Conservation (phyloP, 2,797 vertebrate species). For the Oophaga sylvatica region DNA sequence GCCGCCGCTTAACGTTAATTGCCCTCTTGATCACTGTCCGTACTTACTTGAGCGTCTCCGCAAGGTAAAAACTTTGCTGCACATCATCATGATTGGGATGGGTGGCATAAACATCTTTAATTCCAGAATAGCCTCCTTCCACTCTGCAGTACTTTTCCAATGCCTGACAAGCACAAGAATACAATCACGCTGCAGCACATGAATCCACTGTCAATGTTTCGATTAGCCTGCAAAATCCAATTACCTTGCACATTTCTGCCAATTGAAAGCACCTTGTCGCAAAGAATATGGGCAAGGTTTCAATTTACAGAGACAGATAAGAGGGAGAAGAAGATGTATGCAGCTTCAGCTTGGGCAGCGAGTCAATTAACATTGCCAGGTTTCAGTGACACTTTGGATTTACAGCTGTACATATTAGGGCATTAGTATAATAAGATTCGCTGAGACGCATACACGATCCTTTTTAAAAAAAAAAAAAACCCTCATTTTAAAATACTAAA, state of each 20-base stretch:
- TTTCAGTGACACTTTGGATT: conserved; percentile 51
- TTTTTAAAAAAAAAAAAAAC: neutral
- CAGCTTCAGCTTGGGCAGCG: conserved; percentile 20
- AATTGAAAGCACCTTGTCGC: conserved; percentile 37
- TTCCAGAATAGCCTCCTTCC: conserved; percentile 91
- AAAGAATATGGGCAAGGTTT: conserved; percentile 48
- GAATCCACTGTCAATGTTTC: conserved; percentile 17
- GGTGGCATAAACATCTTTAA: conserved; percentile 88
- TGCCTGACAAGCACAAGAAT: conserved; percentile 75
- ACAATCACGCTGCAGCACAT: conserved; percentile 40
- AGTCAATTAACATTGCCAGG: conserved; percentile 53
- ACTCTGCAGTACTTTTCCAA: conserved; percentile 91
- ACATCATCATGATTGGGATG: conserved; percentile 89
- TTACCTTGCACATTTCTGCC: conserved; percentile 34
- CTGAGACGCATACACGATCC: conserved; percentile 43
- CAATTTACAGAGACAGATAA: conserved; percentile 55
- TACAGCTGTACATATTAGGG: conserved; percentile 44
- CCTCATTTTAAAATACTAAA: conserved; percentile 4
- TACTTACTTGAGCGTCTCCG: conserved; percentile 95
- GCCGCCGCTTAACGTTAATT: conserved; percentile 41
- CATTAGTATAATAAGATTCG: conserved; percentile 47
- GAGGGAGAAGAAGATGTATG: conserved; percentile 33
- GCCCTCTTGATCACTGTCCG: neutral
- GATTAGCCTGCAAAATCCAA: conserved; percentile 55
- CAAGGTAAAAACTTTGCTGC: conserved; percentile 97